These are phyloP conservation scores for Oligia latruncula DNA, from an alignment of 2,888 invertebrate genomes.

Conservation along the genomic window DNA sequence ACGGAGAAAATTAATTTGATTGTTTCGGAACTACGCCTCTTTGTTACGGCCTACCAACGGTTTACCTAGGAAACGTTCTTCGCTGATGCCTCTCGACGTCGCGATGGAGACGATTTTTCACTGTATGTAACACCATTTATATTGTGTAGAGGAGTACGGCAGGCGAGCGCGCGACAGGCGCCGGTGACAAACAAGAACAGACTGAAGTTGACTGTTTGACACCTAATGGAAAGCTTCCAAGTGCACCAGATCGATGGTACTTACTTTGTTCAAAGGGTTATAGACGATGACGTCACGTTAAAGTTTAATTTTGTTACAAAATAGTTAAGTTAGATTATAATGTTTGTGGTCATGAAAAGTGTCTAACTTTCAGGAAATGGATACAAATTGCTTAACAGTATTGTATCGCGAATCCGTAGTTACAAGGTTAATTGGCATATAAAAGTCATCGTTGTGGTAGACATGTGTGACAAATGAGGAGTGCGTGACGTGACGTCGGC, in stretches of 20 bases:
- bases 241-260: slow-evolving; percentile 78
- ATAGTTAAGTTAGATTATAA: not conserved
- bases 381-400: slow-evolving; percentile 14
- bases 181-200: slow-evolving; percentile 79
- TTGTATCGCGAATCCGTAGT: slow-evolving; percentile 33
- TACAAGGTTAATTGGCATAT: slow-evolving; percentile 57
- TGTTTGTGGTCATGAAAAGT: not conserved
- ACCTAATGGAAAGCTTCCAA: slow-evolving; percentile 81
- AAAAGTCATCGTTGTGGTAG: slow-evolving; percentile 66
- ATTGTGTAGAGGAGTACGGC: slow-evolving; percentile 71
- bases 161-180: slow-evolving; percentile 72
- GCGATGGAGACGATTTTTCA: slow-evolving; percentile 72
- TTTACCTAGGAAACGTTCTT: slow-evolving; percentile 86
- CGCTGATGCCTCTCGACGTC: slow-evolving; percentile 75
- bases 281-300: slow-evolving; percentile 61
- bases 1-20: slow-evolving; percentile 90
- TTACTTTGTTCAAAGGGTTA: slow-evolving; percentile 63
- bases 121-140: slow-evolving; percentile 74
- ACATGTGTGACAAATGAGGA: slow-evolving; percentile 80
- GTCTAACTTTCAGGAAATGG: not conserved
- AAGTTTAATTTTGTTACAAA: not conserved
- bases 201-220: slow-evolving; percentile 80
- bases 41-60: slow-evolving; percentile 82
- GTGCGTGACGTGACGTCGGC: slow-evolving; percentile 74
- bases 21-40: slow-evolving; percentile 88